A percentile compares a stretch with the other conserved stretches of the same genome.
phyloP scores from a whole-genome alignment of 1,140 invertebrate genomes.

The Drosophila tani region DNA sequence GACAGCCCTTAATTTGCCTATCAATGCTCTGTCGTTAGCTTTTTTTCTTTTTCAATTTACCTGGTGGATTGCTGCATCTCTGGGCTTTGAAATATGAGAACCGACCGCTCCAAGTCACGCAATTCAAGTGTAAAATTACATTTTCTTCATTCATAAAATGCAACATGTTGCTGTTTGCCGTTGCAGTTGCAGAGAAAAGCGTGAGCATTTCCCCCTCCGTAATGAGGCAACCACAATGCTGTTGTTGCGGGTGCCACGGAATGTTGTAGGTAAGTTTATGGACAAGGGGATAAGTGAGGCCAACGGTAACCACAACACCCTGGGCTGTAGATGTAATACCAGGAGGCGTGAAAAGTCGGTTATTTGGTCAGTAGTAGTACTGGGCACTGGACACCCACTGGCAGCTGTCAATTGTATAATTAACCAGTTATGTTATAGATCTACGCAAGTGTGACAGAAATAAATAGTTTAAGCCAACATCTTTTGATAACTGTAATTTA shows the following conservation, averaged over 20 bases:
- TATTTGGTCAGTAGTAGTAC: slow-evolving; percentile 74
- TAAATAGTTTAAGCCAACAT: too few relatives aligned
- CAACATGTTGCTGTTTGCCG: slow-evolving; percentile 38
- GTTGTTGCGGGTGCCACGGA: slow-evolving; percentile 49
- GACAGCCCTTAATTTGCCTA: slow-evolving; percentile 59
- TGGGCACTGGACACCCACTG: slow-evolving; percentile 33
- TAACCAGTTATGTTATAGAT: slow-evolving; percentile 10
- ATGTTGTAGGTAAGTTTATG: slow-evolving; percentile 28
- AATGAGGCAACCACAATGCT: slow-evolving; percentile 62
- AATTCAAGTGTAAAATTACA: slow-evolving; percentile 78
- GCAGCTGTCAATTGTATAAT: slow-evolving; percentile 15
- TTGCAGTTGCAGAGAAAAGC: slow-evolving; percentile 56
- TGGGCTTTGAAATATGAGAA: slow-evolving; percentile 62
- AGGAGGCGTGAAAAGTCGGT: slow-evolving; percentile 72
- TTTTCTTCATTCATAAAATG: slow-evolving; percentile 70
- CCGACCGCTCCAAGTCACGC: slow-evolving; percentile 63
- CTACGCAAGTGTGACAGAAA: background rate
- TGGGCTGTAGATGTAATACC: slow-evolving; percentile 53
- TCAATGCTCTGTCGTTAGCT: slow-evolving; percentile 42
- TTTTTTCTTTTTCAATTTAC: slow-evolving; percentile 53
- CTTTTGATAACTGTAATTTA: too few relatives aligned
- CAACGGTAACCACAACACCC: slow-evolving; percentile 13
- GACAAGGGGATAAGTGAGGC: background rate
- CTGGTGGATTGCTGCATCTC: slow-evolving; percentile 51
- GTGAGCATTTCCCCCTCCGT: slow-evolving; percentile 70